Evolutionary conservation across 2,888 invertebrate genomes (phyloP), one percentile per base, ranked within the genome.

Genomic region (Agelastica alni): DNA sequence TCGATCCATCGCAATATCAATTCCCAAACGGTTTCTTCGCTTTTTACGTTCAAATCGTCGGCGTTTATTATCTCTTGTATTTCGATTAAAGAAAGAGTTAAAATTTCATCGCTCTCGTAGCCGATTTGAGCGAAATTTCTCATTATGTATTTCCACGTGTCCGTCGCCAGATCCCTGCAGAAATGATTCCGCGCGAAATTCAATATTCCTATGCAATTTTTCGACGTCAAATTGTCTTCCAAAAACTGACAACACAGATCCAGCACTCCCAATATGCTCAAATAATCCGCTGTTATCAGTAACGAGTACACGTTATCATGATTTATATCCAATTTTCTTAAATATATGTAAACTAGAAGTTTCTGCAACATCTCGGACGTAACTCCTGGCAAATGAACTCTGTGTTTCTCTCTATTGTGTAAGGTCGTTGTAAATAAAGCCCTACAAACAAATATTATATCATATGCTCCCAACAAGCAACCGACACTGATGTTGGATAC

Each of bases 21-120:
- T 70, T 92, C 90, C 93, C 93, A 93, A 1, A 92, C 92, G 0
- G 84, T 83, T 73, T 92, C 93, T 73, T 95, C 95, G 69, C 87
- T 91, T 64, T 91, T 89, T 0, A 91, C 91, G 72, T 93, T 93
- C 22, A 95, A 77, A 70, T 92, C 88, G 70, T 94, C 93, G 45
- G 89, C 88, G 39, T 88, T 84, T 58, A 94, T 87, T 44, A 95
- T 84, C 48, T 84, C 83, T 56, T 85, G 83, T 17, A 95, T 79
- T 70, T 93, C 91, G 10, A 87, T 84, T 17, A 89, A 79, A 4
- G 85, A 81, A 56, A 93, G 75, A 59, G 85, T 81, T 22, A 92
- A 77, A 59, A 93, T 83, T 72, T 93, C 92, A 26, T 85, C 83
- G 71, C 89, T 92, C 65, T 83, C 82, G 32, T 82, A 80, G 1